Evolutionary conservation across 2,113 vertebrate species (phyloP).

Genomic region (Cavia aperea): DNA sequence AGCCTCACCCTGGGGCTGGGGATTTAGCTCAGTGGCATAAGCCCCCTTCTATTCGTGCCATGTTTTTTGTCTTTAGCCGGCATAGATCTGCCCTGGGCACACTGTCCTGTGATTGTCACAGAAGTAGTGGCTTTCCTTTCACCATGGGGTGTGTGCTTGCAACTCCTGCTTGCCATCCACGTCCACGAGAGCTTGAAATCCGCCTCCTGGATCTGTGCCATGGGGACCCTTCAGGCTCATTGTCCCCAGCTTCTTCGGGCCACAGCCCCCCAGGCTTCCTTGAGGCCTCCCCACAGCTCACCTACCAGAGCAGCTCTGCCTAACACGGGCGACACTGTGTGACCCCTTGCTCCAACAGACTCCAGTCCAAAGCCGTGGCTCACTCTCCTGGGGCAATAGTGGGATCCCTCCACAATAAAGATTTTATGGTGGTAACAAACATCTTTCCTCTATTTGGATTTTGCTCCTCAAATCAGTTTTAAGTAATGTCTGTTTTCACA

Average conservation of each 20-base stretch:
- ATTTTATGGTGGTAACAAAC: not conserved
- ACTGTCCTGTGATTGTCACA: not conserved
- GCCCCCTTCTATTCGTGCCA: not conserved
- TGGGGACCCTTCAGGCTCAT: not conserved
- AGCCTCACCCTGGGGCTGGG: not conserved
- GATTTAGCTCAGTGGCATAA: no score
- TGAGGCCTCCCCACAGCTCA: not conserved
- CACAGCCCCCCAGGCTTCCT: not conserved
- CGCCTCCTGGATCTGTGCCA: not conserved
- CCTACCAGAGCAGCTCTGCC: not conserved
- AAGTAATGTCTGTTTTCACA: not conserved
- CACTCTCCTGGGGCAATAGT: not conserved
- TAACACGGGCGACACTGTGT: not conserved
- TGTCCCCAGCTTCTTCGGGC: not conserved
- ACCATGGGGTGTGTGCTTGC: not conserved
- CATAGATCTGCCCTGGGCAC: not conserved
- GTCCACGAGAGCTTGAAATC: not conserved
- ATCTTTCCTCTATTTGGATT: not conserved
- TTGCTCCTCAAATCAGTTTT: not conserved
- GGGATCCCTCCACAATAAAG: not conserved
- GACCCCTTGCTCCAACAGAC: not conserved
- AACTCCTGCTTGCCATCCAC: not conserved
- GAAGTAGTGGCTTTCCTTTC: not conserved
- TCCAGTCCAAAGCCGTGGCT: not conserved
- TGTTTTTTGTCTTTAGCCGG: not conserved